These are phyloP conservation scores for Dryocosmus kuriphilus DNA, from an alignment of 2,888 invertebrate genomes.

Conservation along the genomic window DNA sequence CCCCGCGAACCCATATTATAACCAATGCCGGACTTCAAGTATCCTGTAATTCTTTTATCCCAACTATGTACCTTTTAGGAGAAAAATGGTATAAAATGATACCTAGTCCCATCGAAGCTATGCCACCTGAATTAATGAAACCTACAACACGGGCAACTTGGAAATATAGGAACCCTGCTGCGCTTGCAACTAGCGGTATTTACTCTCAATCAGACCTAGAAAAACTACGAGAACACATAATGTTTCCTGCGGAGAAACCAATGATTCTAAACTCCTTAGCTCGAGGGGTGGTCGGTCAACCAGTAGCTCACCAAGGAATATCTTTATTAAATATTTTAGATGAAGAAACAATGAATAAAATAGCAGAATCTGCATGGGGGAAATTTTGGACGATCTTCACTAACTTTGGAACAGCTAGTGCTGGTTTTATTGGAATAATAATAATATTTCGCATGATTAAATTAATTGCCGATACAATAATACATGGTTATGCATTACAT, in stretches of 20 bases:
- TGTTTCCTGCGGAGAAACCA: conserved; percentile 43
- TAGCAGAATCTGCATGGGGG: no score
- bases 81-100: conserved; percentile 45
- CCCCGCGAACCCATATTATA: no score
- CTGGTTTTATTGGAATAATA: no score
- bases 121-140: conserved; percentile 18
- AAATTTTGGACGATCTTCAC: no score
- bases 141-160: conserved; percentile 4
- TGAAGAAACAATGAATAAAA: no score
- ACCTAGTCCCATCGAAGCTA: neutral
- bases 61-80: conserved; percentile 51
- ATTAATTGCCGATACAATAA: neutral
- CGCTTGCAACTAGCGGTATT: conserved; percentile 47
- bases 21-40: no score
- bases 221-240: conserved; percentile 38
- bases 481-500: neutral
- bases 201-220: conserved; percentile 32
- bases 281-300: no score
- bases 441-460: neutral
- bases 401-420: no score
- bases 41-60: conserved; percentile 53
- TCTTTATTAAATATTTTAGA: no score
- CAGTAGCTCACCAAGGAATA: no score
- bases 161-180: conserved; percentile 23
- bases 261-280: neutral